These are phyloP conservation scores for Rhea pennata DNA, from an alignment of 2,113 vertebrate genomes.

Conservation along the genomic window DNA sequence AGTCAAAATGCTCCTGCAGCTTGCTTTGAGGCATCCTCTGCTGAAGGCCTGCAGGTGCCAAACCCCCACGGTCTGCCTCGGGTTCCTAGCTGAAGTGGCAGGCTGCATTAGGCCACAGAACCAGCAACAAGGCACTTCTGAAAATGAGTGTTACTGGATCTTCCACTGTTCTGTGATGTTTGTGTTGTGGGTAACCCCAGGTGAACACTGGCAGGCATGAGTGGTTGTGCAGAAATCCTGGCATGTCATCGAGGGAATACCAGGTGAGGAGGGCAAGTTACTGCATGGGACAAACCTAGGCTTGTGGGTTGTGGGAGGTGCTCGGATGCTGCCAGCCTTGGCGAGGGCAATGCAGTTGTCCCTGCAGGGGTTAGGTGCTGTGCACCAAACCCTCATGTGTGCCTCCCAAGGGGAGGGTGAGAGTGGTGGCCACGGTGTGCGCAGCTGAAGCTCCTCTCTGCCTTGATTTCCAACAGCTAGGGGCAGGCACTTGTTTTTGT, in stretches of 20 bases:
- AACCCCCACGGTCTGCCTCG: not conserved
- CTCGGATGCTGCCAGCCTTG: not conserved
- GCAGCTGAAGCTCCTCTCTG: too few relatives aligned
- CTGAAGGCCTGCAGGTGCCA: not conserved
- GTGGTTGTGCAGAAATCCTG: not conserved
- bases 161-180: not conserved
- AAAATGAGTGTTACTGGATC: not conserved
- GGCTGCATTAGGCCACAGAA: not conserved
- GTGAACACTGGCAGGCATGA: fast-evolving
- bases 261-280: not conserved
- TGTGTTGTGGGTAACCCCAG: fast-evolving
- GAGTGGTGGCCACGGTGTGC: too few relatives aligned
- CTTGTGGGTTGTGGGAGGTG: not conserved
- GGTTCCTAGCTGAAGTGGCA: not conserved
- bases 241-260: fast-evolving
- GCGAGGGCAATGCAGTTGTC: too few relatives aligned
- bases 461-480: too few relatives aligned
- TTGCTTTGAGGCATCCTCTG: not conserved
- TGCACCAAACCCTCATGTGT: not conserved
- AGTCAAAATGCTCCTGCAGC: not conserved
- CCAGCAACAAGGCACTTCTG: not conserved
- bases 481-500: too few relatives aligned
- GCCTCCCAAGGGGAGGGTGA: too few relatives aligned
- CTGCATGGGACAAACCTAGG: not conserved
- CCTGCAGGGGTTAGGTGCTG: not conserved